phyloP scores from a whole-genome alignment of 2,113 vertebrate species.

The Myrmecobius fasciatus region DNA sequence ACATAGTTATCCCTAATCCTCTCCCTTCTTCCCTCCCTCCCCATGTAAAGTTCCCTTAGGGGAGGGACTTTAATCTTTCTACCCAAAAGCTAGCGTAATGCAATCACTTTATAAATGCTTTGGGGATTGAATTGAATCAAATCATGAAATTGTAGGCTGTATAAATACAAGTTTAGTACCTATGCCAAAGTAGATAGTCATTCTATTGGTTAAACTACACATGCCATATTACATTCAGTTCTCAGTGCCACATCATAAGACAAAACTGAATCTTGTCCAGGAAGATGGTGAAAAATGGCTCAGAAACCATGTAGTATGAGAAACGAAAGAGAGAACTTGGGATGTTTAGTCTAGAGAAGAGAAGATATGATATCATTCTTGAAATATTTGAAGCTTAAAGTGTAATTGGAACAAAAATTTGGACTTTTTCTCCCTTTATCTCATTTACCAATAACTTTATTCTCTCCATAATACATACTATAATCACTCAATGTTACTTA shows the following conservation, averaged over 20 bases:
- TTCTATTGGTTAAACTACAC: background rate
- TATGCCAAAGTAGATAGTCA: background rate
- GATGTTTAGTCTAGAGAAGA: conserved; percentile 29
- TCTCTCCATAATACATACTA: background rate
- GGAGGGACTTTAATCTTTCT: background rate
- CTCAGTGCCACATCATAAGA: background rate
- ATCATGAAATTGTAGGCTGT: background rate
- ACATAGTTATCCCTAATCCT: background rate
- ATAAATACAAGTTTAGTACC: background rate
- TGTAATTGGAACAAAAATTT: too few species aligned
- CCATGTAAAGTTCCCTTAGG: background rate
- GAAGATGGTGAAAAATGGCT: background rate
- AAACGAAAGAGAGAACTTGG: conserved; percentile 16
- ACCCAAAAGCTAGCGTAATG: background rate
- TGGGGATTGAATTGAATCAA: background rate
- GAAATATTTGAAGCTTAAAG: conserved; percentile 21
- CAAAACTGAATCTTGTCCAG: conserved; percentile 26
- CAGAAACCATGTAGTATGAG: conserved; percentile 24
- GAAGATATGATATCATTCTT: conserved; percentile 10
- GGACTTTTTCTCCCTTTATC: background rate
- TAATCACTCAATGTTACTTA: background rate
- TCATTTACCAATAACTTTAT: background rate
- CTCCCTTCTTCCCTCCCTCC: background rate
- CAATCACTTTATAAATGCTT: background rate
- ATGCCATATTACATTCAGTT: conserved; percentile 10